A percentile compares a stretch with the other conserved stretches of the same genome.
Evolutionary conservation across 2,113 vertebrate genomes (phyloP).

Genomic region (western clawed frog (Xenopus tropicalis)): UCB_Xtro_10.0 CM004445.2:43303501-43304000

Average conservation of each 20-base stretch:
- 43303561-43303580: too few relatives aligned
- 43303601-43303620: too few relatives aligned
- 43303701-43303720: too few relatives aligned
- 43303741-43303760: neutral
- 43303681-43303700: too few relatives aligned
- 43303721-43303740: too few relatives aligned
- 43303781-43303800: neutral
- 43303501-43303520: too few relatives aligned
- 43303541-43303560: too few relatives aligned
- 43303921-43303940: conserved; percentile 27
- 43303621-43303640: too few relatives aligned
- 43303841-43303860: neutral
- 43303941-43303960: neutral
- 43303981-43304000: conserved; percentile 20
- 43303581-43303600: too few relatives aligned
- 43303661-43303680: too few relatives aligned
- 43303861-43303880: conserved; percentile 19
- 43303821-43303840: conserved; percentile 11
- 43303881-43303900: conserved; percentile 28
- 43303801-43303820: neutral
- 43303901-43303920: conserved; percentile 11
- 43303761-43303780: neutral
- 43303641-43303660: too few relatives aligned
- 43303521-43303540: too few relatives aligned
- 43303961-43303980: conserved; percentile 10